phyloP scores from a whole-genome alignment of 2,888 invertebrate genomes.

The Vannuccia rotundouncinata region DNA sequence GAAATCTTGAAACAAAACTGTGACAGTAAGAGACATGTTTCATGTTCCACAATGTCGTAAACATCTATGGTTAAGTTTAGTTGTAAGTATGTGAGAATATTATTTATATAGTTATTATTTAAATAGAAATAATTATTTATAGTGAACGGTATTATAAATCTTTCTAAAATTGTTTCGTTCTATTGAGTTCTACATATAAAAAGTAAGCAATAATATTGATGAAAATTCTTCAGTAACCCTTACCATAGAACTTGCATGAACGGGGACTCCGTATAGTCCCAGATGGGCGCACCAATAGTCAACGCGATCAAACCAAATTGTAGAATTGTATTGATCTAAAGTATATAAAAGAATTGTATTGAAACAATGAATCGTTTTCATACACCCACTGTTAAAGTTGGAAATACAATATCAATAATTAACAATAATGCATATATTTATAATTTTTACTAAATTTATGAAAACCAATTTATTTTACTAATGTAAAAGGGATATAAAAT shows the following conservation, averaged over 20 bases:
- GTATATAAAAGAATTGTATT: too few species aligned
- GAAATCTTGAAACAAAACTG: too few species aligned
- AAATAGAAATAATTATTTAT: neutral
- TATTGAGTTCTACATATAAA: too few species aligned
- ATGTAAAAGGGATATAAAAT: neutral
- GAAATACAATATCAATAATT: neutral
- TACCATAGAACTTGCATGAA: conserved; percentile 10
- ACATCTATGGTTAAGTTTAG: too few species aligned
- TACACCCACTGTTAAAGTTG: neutral
- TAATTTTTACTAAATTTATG: neutral
- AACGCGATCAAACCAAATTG: conserved; percentile 18
- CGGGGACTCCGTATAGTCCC: neutral
- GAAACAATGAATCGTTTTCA: neutral
- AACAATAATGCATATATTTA: neutral
- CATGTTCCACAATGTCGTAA: too few species aligned
- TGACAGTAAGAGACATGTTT: too few species aligned
- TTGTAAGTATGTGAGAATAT: neutral
- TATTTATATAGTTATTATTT: neutral
- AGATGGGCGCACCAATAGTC: conserved; percentile 16
- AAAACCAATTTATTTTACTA: neutral
- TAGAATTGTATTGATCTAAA: conserved; percentile 31
- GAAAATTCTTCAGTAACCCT: too few species aligned
- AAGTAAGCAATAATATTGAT: too few species aligned
- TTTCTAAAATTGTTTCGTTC: too few species aligned
- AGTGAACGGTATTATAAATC: neutral